A percentile compares a stretch with the other conserved stretches of the same genome.
Conservation (phyloP, 2,888 invertebrate species). For the Meghimatium bilineatum region DNA sequence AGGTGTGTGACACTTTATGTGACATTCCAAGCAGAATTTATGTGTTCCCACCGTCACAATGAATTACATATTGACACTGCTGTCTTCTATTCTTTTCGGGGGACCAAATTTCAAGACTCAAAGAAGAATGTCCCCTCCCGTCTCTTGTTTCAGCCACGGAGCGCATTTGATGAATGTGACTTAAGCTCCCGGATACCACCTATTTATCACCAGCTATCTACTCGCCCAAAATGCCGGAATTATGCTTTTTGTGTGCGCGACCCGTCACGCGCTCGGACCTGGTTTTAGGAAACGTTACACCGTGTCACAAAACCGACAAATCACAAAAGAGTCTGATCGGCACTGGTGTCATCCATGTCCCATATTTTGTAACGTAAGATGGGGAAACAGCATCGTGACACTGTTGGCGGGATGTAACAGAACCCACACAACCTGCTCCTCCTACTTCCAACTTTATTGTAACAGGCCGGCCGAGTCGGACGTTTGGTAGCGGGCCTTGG, state of each 20-base stretch:
- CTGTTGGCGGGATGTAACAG: neutral
- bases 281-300: constrained; percentile 14
- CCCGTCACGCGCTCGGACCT: neutral
- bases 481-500: neutral
- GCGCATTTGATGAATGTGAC: neutral
- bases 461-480: neutral
- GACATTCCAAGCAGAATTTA: neutral
- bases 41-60: neutral
- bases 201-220: constrained; percentile 26
- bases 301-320: constrained; percentile 25
- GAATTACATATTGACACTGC: neutral
- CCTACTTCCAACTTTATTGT: constrained; percentile 26
- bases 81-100: neutral
- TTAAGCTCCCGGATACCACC: neutral
- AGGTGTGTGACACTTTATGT: neutral
- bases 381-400: constrained; percentile 11
- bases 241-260: neutral
- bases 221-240: neutral
- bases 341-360: constrained; percentile 19
- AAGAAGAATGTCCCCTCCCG: neutral
- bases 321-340: constrained; percentile 7
- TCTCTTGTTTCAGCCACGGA: neutral
- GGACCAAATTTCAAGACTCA: neutral
- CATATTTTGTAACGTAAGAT: constrained; percentile 39
- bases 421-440: constrained; percentile 16